Evolutionary conservation across 2,888 invertebrate genomes (phyloP).

Genomic region (Emmelina monodactyla): DNA sequence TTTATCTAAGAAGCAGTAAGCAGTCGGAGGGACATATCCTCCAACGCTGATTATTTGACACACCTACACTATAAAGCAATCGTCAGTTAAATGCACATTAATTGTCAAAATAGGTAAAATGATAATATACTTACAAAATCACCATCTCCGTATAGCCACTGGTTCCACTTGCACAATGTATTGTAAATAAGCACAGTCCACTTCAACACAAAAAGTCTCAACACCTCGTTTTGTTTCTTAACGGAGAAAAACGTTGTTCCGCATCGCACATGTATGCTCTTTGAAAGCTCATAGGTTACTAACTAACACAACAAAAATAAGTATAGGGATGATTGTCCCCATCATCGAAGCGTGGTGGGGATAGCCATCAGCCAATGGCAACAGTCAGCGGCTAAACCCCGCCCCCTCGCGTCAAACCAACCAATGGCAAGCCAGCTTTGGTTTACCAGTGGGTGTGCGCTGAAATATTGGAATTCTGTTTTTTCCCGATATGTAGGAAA

Average conservation of each 20-base stretch:
- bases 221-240: constrained; percentile 11
- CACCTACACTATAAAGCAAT: too few species aligned
- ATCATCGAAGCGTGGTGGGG: constrained; percentile 29
- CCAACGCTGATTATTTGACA: too few species aligned
- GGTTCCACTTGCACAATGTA: constrained; percentile 31
- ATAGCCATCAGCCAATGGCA: constrained; percentile 28
- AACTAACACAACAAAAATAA: constrained; percentile 58
- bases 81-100: too few species aligned
- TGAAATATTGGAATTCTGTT: constrained; percentile 8
- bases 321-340: constrained; percentile 55
- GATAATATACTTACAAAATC: constrained; percentile 49
- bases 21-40: too few species aligned
- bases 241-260: constrained; percentile 12
- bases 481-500: constrained; percentile 32
- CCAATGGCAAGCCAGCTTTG: constrained; percentile 33
- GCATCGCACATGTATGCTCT: constrained; percentile 28
- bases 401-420: constrained; percentile 25
- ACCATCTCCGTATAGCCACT: constrained; percentile 46
- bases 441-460: constrained; percentile 13
- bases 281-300: constrained; percentile 52
- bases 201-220: constrained; percentile 9
- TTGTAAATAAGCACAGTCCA: constrained; percentile 23
- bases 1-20: too few species aligned
- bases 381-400: constrained; percentile 21
- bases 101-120: too few species aligned